These are phyloP conservation scores for Ophonus ardosiacus DNA, from an alignment of 2,888 invertebrate genomes.

Conservation along the genomic window DNA sequence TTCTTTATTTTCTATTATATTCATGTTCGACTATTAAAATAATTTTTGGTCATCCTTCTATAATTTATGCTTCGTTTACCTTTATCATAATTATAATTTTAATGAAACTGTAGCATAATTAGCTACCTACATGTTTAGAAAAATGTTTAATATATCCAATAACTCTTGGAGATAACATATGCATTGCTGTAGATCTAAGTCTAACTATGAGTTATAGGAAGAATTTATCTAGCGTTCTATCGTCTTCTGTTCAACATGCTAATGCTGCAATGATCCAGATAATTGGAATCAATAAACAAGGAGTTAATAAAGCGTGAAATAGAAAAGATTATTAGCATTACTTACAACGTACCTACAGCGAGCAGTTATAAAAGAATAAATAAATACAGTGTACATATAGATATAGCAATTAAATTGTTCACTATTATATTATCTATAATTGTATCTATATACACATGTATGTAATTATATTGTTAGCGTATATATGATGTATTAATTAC, in stretches of 20 bases:
- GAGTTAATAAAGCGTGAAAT: conserved; percentile 55
- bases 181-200: neutral
- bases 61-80: too few relatives aligned
- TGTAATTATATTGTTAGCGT: neutral
- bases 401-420: neutral
- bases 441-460: neutral
- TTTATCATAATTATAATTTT: too few relatives aligned
- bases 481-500: neutral
- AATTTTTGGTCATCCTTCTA: too few relatives aligned
- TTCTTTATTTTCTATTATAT: too few relatives aligned
- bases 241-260: conserved; percentile 57
- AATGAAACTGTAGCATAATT: neutral
- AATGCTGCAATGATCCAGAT: conserved; percentile 50
- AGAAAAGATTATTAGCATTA: neutral
- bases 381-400: neutral
- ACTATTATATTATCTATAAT: neutral
- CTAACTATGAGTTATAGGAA: conserved; percentile 10
- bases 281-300: conserved; percentile 56
- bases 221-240: conserved; percentile 53
- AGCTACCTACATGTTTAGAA: neutral
- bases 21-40: too few relatives aligned
- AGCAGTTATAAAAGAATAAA: neutral
- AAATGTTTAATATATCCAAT: neutral
- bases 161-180: neutral
- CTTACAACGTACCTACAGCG: neutral